Evolutionary conservation across 2,113 vertebrate species (phyloP), one percentile per base, ranked within the genome.

Genomic region (Paralichthys olivaceus): DNA sequence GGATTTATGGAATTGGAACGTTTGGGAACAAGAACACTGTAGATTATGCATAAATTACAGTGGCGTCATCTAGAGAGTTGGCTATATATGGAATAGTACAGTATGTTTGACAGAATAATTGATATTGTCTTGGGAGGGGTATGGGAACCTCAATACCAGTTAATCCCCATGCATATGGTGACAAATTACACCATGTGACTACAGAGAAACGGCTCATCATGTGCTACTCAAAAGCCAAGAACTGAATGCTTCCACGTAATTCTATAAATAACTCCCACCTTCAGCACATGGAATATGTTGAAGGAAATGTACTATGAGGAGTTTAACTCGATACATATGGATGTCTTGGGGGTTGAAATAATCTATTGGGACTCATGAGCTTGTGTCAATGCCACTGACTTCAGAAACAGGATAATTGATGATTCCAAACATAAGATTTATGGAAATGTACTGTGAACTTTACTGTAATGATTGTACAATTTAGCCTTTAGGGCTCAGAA

Each of bases 241-340:
- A 71, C 3, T 17, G 59, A 78, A 72, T 47, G 58, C 51, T 59
- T 80, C 54, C 49, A 61, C 23, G 56, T 71, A 58, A 68, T 68
- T 37, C 69, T 77, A 79, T 77, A 84, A 85, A 85, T 77, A 83
- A 78, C 64, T 51, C 28, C 37, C 7, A 77, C 53, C 65, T 71
- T 56, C 29, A 60, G 60, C 51, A 25, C 15, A 3, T 65, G 64
- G 81, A 76, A 59, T 61, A 40, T 4, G 22, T 55, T 29, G 54
- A 71, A 64, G 29, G 11, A 65, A 80, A 77, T 55, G 3, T 66
- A 62, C 17, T 5, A 53, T 53, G 34, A 23, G 47, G 17, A 71
- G 57, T 83, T 85, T 60, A 76, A 76, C 72, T 72, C 29, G 7
- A 67, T 73, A 66, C 82, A 76, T 79, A 76, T 79, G 67, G 77